These are phyloP conservation scores for Endotricha flammealis DNA, from an alignment of 2,888 invertebrate genomes.

Conservation along the genomic window DNA sequence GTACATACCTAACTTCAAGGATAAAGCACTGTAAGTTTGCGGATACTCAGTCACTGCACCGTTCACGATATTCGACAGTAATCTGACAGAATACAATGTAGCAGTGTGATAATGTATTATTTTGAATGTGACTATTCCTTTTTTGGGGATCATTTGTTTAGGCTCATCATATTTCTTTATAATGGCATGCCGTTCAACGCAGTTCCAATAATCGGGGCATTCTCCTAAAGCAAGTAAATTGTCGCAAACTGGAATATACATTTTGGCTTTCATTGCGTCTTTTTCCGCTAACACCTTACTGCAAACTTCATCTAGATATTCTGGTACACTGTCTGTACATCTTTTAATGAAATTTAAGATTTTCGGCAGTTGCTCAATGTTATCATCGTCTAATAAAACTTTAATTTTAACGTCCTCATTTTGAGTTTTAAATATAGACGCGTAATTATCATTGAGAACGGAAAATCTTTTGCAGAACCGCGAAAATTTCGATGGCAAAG, in stretches of 20 bases:
- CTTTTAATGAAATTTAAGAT: constrained; percentile 78
- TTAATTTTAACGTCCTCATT: constrained; percentile 53
- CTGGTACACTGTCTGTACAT: constrained; percentile 54
- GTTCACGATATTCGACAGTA: constrained; percentile 37
- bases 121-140: constrained; percentile 77
- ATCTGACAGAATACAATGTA: constrained; percentile 78
- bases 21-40: constrained; percentile 45
- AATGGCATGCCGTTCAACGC: constrained; percentile 79
- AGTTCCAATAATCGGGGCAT: constrained; percentile 77
- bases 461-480: constrained; percentile 84
- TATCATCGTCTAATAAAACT: constrained; percentile 79
- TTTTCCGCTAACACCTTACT: constrained; percentile 44
- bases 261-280: constrained; percentile 61
- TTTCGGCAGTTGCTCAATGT: constrained; percentile 79
- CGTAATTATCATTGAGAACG: constrained; percentile 80
- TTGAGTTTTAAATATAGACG: constrained; percentile 46
- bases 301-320: constrained; percentile 45
- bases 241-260: constrained; percentile 74
- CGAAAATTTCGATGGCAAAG: constrained; percentile 81
- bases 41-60: constrained; percentile 39
- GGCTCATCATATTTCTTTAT: constrained; percentile 74
- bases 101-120: constrained; percentile 79
- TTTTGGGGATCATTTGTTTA: constrained; percentile 68
- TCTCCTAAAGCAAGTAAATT: constrained; percentile 81
- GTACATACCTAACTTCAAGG: constrained; percentile 57